Conservation (phyloP, 37 sponge, comb jelly and placozoan species). For the Chondrosia reniformis region DNA sequence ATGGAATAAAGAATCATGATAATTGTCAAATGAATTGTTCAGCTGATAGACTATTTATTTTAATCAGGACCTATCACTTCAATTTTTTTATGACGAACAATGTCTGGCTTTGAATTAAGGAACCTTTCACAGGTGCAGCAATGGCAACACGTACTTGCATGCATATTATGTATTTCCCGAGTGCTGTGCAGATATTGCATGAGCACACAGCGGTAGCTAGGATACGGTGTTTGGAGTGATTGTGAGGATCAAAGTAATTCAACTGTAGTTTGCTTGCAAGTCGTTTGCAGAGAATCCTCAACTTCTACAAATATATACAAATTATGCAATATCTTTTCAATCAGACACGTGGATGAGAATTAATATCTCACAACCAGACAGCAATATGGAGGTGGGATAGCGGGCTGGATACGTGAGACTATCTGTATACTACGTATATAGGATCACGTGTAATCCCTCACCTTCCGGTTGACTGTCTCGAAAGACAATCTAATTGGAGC, state of each 20-base stretch:
- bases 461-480: constrained; percentile 31
- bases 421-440: background rate
- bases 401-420: too few relatives aligned
- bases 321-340: background rate
- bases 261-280: constrained; percentile 28
- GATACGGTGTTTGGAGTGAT: constrained; percentile 54
- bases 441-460: background rate
- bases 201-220: background rate
- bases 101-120: too few relatives aligned
- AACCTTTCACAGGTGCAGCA: background rate
- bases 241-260: constrained; percentile 48
- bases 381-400: too few relatives aligned
- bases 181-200: background rate
- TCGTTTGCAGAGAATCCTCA: constrained; percentile 20
- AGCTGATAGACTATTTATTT: too few relatives aligned
- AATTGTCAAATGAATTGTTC: too few relatives aligned
- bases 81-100: too few relatives aligned
- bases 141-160: background rate
- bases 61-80: too few relatives aligned
- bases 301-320: too few relatives aligned
- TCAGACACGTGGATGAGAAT: background rate
- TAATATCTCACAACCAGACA: background rate
- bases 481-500: constrained; percentile 19
- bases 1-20: too few relatives aligned
- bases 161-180: background rate